These are phyloP conservation scores for Troilus luridus DNA, from an alignment of 2,888 invertebrate genomes.

Conservation along the genomic window DNA sequence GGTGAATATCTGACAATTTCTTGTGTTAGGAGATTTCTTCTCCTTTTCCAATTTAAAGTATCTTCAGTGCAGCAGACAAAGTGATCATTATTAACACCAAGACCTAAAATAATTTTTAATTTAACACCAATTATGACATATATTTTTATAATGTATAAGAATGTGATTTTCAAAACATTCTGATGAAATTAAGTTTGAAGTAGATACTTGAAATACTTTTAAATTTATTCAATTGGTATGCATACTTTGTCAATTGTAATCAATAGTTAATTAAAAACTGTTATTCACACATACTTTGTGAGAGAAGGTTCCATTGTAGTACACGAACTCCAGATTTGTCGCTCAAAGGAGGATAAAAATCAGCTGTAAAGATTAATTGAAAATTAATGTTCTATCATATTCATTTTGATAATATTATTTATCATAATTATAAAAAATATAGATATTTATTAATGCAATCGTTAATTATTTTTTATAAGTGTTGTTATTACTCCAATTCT, in stretches of 20 bases:
- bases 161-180: neutral
- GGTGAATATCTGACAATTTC: slow-evolving; percentile 79
- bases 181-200: neutral
- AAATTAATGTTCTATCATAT: neutral
- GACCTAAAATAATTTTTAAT: slow-evolving; percentile 71
- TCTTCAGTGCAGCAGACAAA: slow-evolving; percentile 80
- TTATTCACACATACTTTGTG: slow-evolving; percentile 74
- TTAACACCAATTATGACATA: neutral
- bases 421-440: too few relatives aligned
- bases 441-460: too few relatives aligned
- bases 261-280: neutral
- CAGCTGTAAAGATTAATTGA: slow-evolving; percentile 12
- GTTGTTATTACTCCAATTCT: too few relatives aligned
- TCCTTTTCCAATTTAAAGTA: slow-evolving; percentile 79
- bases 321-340: slow-evolving; percentile 70
- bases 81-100: slow-evolving; percentile 80
- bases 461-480: too few relatives aligned
- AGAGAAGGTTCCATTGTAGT: slow-evolving; percentile 81
- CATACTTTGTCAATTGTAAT: neutral
- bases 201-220: neutral
- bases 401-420: neutral
- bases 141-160: neutral
- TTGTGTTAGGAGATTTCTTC: slow-evolving; percentile 78
- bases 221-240: too few relatives aligned
- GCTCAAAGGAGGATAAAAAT: slow-evolving; percentile 51